Evolutionary conservation across 2,113 vertebrate genomes (phyloP).

Genomic region (Phrynocephalus versicolor): DNA sequence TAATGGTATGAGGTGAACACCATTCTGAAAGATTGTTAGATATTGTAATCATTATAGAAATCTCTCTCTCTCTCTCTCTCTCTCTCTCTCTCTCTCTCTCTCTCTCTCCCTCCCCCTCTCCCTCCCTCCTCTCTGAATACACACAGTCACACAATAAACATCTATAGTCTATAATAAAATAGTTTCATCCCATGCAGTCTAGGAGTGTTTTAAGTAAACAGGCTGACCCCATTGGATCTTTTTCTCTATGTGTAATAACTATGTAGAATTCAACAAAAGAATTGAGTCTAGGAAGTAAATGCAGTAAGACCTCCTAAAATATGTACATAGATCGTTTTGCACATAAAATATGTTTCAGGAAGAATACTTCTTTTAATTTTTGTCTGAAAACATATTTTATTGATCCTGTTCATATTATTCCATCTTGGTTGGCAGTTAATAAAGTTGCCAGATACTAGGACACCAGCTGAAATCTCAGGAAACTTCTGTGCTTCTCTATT

Average conservation of each 20-base stretch:
- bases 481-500: no score
- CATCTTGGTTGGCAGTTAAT: not conserved
- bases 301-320: not conserved
- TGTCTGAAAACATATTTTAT: not conserved
- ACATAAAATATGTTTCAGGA: not conserved
- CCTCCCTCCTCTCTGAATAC: no score
- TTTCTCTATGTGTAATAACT: not conserved
- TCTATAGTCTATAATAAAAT: no score
- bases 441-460: no score
- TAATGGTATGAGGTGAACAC: not conserved
- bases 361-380: not conserved
- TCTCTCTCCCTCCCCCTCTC: no score
- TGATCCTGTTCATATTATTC: not conserved
- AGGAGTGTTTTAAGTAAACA: not conserved
- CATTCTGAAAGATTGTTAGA: not conserved
- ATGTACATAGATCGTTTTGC: not conserved
- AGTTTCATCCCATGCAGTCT: not conserved
- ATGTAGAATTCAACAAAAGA: not conserved
- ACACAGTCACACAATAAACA: no score
- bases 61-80: no score
- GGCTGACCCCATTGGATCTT: not conserved
- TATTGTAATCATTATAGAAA: not conserved
- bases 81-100: no score
- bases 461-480: no score
- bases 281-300: not conserved